Evolutionary conservation across 2,797 vertebrate genomes (phyloP), one percentile per base, ranked within the genome.

Genomic region (Tadarida brasiliensis): DNA sequence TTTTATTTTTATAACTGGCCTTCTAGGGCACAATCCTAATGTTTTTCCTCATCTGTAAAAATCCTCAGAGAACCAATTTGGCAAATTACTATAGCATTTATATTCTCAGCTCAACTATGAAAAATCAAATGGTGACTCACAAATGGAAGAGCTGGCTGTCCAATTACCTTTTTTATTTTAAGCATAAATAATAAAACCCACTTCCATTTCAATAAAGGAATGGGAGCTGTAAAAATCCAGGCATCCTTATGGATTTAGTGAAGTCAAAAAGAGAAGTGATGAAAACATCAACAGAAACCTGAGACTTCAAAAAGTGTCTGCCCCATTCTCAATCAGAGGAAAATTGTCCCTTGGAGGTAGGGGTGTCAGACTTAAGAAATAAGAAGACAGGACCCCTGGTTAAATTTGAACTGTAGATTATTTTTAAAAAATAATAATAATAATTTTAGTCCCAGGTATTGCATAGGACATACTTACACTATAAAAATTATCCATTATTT

Each of bases 41-140:
- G n/a, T 59, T 85, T 70, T 44, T 83, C 26, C 7, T 93, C 26
- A 65, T 63, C 54, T 82, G 26, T 51, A 82, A 82, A 77, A 83
- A 44, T 51, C 54, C 47, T 70, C 51, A 77, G 54, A 63, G 61
- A 93, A 76, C 30, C 93, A 82, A 57, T 56, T 49, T 93, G 70
- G 33, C 68, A 96, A 90, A 82, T 76, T 76, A 70, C 47, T 76
- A 16, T 12, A 76, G 39, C 74, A 87, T 47, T 89, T 80, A 65
- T 39, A 65, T 16, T 70, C 26, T 76, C 39, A 26, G 19, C 65
- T 87, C 85, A 87, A 44, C 61, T 82, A 86, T 70, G 35, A 90
- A 92, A 93, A 87, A 57, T 5, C 17, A 6, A 92, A 81, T 56
- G 28, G 71, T 47, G 76, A 77, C 26, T 49, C 59, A 71, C 47